Conservation (phyloP, 2,113 vertebrate species). For the Istiophorus platypterus region DNA sequence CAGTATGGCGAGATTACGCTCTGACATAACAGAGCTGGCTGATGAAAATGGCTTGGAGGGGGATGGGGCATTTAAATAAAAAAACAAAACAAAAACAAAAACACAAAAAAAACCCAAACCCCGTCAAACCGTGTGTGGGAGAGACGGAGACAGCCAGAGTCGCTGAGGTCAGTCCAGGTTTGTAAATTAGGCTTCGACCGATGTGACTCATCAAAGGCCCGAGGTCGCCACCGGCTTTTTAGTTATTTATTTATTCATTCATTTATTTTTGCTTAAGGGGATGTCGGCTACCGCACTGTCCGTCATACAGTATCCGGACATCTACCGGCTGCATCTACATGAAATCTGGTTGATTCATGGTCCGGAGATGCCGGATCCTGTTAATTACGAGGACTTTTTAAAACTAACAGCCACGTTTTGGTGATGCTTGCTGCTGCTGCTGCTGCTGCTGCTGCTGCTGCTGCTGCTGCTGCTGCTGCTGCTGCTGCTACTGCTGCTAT, state of each 20-base stretch:
- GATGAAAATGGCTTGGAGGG: constrained; percentile 44
- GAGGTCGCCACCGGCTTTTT: not conserved
- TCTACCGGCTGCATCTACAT: no score
- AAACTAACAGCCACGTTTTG: no score
- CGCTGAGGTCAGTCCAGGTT: constrained; percentile 29
- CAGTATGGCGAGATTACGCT: constrained; percentile 43
- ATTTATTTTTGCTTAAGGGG: no score
- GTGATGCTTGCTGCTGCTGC: no score
- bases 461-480: no score
- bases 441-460: no score
- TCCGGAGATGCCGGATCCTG: not conserved
- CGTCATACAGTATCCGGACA: no score
- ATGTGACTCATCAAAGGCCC: constrained; percentile 1
- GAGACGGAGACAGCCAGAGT: not conserved
- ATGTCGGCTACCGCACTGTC: not conserved
- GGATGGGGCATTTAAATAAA: constrained; percentile 33
- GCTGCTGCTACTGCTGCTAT: no score
- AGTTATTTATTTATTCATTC: no score
- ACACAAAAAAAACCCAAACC: no score
- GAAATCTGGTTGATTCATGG: no score
- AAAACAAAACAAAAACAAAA: no score
- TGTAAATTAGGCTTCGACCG: constrained; percentile 24
- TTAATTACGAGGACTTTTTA: not conserved
- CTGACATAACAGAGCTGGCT: constrained; percentile 57
- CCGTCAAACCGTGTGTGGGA: not conserved